A percentile compares a stretch with the other conserved stretches of the same genome.
These are phyloP conservation scores for Frankliniella fusca DNA, from an alignment of 2,888 invertebrate species.

Conservation along the genomic window DNA sequence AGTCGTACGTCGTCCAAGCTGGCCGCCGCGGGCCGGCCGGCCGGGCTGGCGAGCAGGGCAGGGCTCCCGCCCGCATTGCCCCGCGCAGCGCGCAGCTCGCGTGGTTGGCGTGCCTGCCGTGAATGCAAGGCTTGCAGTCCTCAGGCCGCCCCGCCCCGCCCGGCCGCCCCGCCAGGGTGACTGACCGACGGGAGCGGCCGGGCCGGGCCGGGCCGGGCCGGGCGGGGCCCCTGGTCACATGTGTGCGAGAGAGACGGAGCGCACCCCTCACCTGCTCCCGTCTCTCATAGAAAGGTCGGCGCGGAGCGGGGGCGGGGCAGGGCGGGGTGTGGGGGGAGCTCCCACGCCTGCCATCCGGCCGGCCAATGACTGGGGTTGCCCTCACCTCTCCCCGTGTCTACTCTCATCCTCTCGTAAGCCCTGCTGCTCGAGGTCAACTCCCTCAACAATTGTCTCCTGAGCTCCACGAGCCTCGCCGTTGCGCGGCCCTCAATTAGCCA, in stretches of 20 bases:
- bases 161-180: background rate
- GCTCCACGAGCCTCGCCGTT: no score
- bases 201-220: background rate
- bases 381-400: no score
- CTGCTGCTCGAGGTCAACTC: no score
- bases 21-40: background rate
- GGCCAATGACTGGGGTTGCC: no score
- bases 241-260: background rate
- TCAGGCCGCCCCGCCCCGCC: background rate
- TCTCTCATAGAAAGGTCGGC: background rate
- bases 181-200: background rate
- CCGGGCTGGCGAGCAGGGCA: background rate
- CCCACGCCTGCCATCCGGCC: no score
- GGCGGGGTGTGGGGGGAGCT: no score
- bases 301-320: no score
- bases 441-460: no score
- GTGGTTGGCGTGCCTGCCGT: background rate
- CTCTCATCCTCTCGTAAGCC: no score
- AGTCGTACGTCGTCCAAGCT: background rate
- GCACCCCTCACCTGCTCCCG: background rate
- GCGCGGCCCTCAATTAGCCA: no score
- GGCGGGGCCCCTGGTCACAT: no score
- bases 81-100: background rate
- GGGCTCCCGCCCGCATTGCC: background rate
- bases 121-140: constrained; percentile 1